phyloP scores from a whole-genome alignment of 1,140 invertebrate species.

The Drosophila erecta region DNA sequence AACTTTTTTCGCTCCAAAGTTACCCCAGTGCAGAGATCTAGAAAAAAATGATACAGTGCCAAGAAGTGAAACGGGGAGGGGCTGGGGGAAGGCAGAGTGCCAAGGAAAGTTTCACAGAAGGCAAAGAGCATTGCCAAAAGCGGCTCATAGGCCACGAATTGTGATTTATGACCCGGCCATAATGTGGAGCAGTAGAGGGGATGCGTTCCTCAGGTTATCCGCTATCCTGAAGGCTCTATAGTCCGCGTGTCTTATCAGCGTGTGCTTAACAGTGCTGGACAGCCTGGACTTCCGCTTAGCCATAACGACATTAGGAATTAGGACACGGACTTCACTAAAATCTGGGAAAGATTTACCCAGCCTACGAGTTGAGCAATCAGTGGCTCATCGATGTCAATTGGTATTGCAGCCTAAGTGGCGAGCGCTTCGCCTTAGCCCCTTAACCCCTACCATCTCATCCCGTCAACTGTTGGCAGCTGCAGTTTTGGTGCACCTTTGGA shows the following conservation, averaged over 20 bases:
- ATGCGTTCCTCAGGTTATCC: slow-evolving; percentile 14
- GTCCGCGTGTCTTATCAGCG: background rate
- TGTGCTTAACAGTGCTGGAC: background rate
- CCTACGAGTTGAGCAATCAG: slow-evolving; percentile 10
- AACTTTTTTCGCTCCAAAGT: slow-evolving; percentile 58
- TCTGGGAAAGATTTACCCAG: background rate
- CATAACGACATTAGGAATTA: background rate
- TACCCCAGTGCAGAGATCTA: slow-evolving; percentile 52
- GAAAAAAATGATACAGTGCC: slow-evolving; percentile 76
- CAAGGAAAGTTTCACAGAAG: slow-evolving; percentile 54
- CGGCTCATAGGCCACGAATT: slow-evolving; percentile 38
- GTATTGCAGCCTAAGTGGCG: background rate
- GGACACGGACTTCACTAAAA: background rate
- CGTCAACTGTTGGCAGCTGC: slow-evolving; percentile 27
- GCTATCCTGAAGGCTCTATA: background rate
- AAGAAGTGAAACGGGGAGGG: slow-evolving; percentile 25
- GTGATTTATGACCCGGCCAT: slow-evolving; percentile 43
- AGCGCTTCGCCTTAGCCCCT: background rate
- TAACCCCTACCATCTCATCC: slow-evolving; percentile 13
- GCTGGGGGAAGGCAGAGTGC: slow-evolving; percentile 33
- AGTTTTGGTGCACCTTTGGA: slow-evolving; percentile 25
- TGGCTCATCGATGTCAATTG: slow-evolving; percentile 20
- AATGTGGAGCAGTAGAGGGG: slow-evolving; percentile 3
- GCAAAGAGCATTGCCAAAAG: slow-evolving; percentile 41
- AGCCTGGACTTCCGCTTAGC: background rate